Base-by-base conservation (phyloP, 2,797 vertebrate species). In the Acridotheres tristis region DNA sequence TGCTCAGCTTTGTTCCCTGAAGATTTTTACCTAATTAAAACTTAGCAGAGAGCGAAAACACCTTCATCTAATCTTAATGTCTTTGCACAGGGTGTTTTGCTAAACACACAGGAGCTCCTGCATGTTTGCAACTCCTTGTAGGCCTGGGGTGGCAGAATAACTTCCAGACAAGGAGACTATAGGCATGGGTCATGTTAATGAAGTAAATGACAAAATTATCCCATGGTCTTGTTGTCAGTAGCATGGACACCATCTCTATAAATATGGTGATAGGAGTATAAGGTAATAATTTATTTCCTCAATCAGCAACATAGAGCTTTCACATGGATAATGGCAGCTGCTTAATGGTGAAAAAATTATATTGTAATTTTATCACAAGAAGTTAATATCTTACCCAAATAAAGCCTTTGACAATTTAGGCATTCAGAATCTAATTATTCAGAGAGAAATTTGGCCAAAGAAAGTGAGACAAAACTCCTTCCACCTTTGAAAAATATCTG, bases 21-120 rank as follows among this genome's bases (percentile, higher is more conserved):
- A 63, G 86, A 68, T 38, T 92, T 94, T 92, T 65, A 54, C 50
- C 62, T 94, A 95, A 93, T 94, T 89, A 95, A 89, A 96, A 85
- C 5, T 7, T 81, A 87, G 27, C 4, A 3, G 74, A 69, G 63
- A 94, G 45, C 2, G 4, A 83, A 94, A 95, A 76, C 30, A 62
- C 45, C 67, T 80, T 82, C 26, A 40, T 80, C 68, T 88, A 61
- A 84, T 55, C 71, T 69, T 71, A 59, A 75, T 55, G 72, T 53
- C 27, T 50, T 88, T 80, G 50, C 6, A 7, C 29, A 34, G 43
- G 40, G 22, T 75, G 55, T 87, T 89, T 69, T 86, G 48, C 71
- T 86, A 54, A 95, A 91, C 0, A 0, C 0, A 4, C 50, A 34
- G 66, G 47, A 90, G 36, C 21, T 90, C 55, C 42, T n/a, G 25